A percentile compares a stretch with the other conserved stretches of the same genome.
Conservation (phyloP, 2,797 vertebrate species). For the Crocidura indochinensis region DNA sequence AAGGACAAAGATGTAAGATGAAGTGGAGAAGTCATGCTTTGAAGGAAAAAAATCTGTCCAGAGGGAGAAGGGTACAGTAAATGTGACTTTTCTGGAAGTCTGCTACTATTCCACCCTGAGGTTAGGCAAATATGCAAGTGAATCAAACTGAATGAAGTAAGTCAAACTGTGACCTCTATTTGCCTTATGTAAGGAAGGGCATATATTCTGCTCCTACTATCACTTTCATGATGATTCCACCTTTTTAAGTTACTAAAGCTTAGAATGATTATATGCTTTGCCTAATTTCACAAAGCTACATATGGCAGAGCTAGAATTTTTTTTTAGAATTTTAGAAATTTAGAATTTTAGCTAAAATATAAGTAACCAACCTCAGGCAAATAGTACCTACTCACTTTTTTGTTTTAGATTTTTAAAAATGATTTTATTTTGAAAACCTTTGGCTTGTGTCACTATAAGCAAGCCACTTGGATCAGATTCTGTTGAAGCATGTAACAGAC, state of each 20-base stretch:
- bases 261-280: slow-evolving; percentile 35
- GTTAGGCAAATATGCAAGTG: background rate
- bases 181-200: background rate
- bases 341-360: too few relatives aligned
- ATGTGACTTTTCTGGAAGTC: background rate
- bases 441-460: slow-evolving; percentile 18
- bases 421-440: background rate
- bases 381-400: background rate
- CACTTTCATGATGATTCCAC: background rate
- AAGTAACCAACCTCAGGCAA: slow-evolving; percentile 4
- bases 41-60: background rate
- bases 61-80: background rate
- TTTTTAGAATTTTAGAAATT: background rate
- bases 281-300: slow-evolving; percentile 38
- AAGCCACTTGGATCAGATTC: slow-evolving; percentile 16
- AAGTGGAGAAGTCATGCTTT: background rate
- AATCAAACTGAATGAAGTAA: background rate
- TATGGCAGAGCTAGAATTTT: slow-evolving; percentile 30
- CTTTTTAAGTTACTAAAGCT: slow-evolving; percentile 27
- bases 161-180: background rate
- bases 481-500: background rate
- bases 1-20: background rate
- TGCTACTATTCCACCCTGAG: background rate
- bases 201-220: background rate
- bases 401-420: too few relatives aligned